Conservation (phyloP, 2,797 vertebrate species). For the Australoheros facetus region DNA sequence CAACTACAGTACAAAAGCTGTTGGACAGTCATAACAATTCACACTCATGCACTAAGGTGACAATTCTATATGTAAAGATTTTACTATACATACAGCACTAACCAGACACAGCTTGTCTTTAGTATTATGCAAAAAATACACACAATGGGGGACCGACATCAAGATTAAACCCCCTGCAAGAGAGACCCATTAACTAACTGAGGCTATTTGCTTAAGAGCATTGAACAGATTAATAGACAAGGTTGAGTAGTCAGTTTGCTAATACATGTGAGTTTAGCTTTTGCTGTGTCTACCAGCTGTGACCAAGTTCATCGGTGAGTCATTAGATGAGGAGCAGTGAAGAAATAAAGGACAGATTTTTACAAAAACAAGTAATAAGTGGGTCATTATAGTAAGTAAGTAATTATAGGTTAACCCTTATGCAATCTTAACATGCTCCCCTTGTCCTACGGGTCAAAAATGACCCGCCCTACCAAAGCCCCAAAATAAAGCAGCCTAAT, state of each 20-base stretch:
- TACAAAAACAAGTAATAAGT: background rate
- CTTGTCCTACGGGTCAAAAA: too few relatives aligned
- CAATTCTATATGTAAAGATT: background rate
- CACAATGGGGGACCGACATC: slow-evolving; percentile 32
- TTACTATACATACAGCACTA: background rate
- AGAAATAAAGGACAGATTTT: background rate
- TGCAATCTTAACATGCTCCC: too few relatives aligned
- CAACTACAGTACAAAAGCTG: background rate
- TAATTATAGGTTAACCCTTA: background rate
- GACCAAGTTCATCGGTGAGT: background rate
- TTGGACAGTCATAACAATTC: background rate
- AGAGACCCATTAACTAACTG: slow-evolving; percentile 51
- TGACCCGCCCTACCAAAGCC: too few relatives aligned
- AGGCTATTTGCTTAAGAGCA: slow-evolving; percentile 60
- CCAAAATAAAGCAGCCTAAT: too few relatives aligned
- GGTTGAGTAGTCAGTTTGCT: slow-evolving; percentile 53
- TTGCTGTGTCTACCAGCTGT: slow-evolving; percentile 54
- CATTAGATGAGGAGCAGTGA: background rate
- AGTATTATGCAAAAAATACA: slow-evolving; percentile 13
- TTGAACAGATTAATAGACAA: slow-evolving; percentile 59
- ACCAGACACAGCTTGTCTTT: slow-evolving; percentile 18
- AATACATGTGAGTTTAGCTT: slow-evolving; percentile 48
- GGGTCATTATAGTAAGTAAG: background rate
- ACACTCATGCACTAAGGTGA: background rate
- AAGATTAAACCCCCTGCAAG: slow-evolving; percentile 49